Conservation (phyloP, 2,888 invertebrate species). For the Catocala nupta region DNA sequence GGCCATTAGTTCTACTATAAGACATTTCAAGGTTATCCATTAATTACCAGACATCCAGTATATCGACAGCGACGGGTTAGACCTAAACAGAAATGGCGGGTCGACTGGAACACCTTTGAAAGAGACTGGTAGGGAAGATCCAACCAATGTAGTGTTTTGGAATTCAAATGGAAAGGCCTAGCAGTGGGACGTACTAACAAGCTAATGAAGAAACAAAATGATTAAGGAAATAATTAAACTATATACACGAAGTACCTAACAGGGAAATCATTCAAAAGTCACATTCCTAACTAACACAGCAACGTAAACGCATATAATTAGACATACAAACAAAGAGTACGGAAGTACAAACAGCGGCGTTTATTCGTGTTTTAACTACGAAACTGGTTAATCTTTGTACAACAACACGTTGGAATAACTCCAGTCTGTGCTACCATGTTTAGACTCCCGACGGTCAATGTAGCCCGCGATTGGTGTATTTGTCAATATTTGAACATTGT, state of each 20-base stretch:
- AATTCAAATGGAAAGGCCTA: no score
- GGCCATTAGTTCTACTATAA: no score
- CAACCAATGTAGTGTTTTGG: no score
- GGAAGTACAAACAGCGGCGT: slow-evolving; percentile 59
- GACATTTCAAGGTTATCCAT: no score
- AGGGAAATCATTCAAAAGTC: neutral
- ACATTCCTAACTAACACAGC: slow-evolving; percentile 10
- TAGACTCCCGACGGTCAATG: slow-evolving; percentile 15
- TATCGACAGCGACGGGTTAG: no score
- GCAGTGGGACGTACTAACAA: no score
- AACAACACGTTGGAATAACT: slow-evolving; percentile 38
- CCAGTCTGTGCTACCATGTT: slow-evolving; percentile 15
- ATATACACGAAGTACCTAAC: slow-evolving; percentile 2
- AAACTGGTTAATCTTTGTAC: slow-evolving; percentile 56
- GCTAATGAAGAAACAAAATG: no score
- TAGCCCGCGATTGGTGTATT: slow-evolving; percentile 16
- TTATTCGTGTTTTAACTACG: slow-evolving; percentile 53
- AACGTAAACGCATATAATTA: slow-evolving; percentile 54
- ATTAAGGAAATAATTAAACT: no score
- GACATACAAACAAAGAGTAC: slow-evolving; percentile 54
- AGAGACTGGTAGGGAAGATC: no score
- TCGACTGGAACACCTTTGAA: no score
- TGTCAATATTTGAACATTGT: slow-evolving; percentile 19
- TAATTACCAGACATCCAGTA: no score
- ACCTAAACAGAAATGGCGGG: no score